Evolutionary conservation across 2,797 vertebrate species (phyloP).

Genomic region (Poecilia wingei): DNA sequence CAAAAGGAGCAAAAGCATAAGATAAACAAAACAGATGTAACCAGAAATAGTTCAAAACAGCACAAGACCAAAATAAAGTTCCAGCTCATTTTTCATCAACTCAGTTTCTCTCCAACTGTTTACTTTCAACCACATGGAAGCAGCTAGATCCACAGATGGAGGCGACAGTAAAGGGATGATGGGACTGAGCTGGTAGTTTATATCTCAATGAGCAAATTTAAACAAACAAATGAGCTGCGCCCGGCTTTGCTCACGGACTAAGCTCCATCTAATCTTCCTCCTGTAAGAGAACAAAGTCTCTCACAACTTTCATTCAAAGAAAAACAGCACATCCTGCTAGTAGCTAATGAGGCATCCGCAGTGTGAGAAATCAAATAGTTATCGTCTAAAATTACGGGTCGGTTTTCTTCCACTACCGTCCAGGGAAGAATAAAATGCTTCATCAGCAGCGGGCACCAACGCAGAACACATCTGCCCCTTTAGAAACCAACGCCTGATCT

Average conservation of each 20-base stretch:
- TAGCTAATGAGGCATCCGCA: slow-evolving; percentile 13
- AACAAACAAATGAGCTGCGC: slow-evolving; percentile 64
- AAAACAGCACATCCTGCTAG: not conserved
- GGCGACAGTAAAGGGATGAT: slow-evolving; percentile 20
- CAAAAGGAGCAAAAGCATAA: not conserved
- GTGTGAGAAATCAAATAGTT: slow-evolving; percentile 10
- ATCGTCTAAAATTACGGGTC: not conserved
- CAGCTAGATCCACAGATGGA: slow-evolving; percentile 14
- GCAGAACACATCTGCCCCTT: not conserved
- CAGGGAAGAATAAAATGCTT: slow-evolving; percentile 1
- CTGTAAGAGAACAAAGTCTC: slow-evolving; percentile 18
- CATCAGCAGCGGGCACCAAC: slow-evolving; percentile 4
- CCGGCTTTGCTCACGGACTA: slow-evolving; percentile 35
- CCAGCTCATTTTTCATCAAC: slow-evolving; percentile 6
- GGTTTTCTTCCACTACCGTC: not conserved
- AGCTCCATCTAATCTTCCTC: slow-evolving; percentile 4
- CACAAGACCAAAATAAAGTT: slow-evolving; percentile 11
- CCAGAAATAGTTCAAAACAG: slow-evolving; percentile 18
- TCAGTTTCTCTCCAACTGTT: slow-evolving; percentile 3
- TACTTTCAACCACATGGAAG: slow-evolving; percentile 4
- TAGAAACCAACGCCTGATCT: not conserved
- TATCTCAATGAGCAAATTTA: slow-evolving; percentile 52
- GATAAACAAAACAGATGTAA: slow-evolving; percentile 1
- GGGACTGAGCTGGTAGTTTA: slow-evolving; percentile 33
- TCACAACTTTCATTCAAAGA: slow-evolving; percentile 7